Conservation (phyloP, 2,888 invertebrate genomes). For the Pheosia gnoma region DNA sequence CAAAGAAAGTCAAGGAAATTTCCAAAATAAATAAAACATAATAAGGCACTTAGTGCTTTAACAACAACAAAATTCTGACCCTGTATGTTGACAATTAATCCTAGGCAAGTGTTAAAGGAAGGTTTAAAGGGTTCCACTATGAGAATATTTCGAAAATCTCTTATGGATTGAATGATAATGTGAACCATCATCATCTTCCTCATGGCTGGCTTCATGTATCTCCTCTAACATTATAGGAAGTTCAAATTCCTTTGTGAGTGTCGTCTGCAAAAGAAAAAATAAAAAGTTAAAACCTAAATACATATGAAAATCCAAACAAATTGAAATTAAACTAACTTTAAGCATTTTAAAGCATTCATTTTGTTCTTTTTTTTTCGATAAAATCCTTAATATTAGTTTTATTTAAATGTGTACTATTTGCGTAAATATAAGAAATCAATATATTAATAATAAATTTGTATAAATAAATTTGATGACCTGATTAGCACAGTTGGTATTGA, state of each 20-base stretch:
- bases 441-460: no score
- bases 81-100: not conserved
- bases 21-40: not conserved
- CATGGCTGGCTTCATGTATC: constrained; percentile 72
- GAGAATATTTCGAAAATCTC: constrained; percentile 62
- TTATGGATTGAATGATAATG: constrained; percentile 54
- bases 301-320: not conserved
- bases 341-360: no score
- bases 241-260: constrained; percentile 59
- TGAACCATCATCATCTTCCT: constrained; percentile 70
- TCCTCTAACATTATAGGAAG: constrained; percentile 69
- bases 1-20: no score
- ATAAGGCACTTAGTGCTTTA: not conserved
- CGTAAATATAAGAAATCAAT: no score
- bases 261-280: constrained; percentile 54
- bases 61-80: not conserved
- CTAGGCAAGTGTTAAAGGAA: not conserved
- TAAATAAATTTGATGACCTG: no score
- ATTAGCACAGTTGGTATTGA: no score
- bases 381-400: no score
- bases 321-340: no score
- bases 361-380: no score
- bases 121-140: constrained; percentile 66
- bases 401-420: no score
- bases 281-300: constrained; percentile 3